Conservation (phyloP, 2,113 vertebrate genomes). For the Charina bottae region DNA sequence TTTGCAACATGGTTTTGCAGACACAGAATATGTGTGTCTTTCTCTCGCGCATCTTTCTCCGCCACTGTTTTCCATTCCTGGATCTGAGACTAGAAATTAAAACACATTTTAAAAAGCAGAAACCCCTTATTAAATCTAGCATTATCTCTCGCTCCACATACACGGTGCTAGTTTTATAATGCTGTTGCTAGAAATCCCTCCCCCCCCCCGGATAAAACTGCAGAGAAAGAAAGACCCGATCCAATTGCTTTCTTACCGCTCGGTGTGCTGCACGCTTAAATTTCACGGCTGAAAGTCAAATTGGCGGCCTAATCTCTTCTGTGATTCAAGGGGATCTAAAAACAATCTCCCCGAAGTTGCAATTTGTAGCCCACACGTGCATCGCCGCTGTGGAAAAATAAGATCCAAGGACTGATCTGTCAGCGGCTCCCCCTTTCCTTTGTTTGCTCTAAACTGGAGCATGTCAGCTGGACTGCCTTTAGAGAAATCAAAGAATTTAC, state of each 20-base stretch:
- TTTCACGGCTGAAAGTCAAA: slow-evolving; percentile 12
- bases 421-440: slow-evolving; percentile 56
- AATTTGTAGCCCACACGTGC: slow-evolving; percentile 32
- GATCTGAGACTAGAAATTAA: slow-evolving; percentile 39
- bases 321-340: background rate
- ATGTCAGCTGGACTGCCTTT: slow-evolving; percentile 66
- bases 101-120: slow-evolving; percentile 48
- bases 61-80: slow-evolving; percentile 17
- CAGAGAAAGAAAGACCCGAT: slow-evolving; percentile 24
- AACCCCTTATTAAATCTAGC: background rate
- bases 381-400: slow-evolving; percentile 24
- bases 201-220: background rate
- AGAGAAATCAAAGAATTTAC: slow-evolving; percentile 66
- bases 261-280: slow-evolving; percentile 32
- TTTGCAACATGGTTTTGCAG: background rate
- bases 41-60: background rate
- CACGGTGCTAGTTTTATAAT: background rate
- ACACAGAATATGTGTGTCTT: background rate
- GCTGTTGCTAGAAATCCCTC: background rate
- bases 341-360: background rate
- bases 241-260: slow-evolving; percentile 29
- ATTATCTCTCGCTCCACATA: background rate
- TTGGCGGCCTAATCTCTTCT: slow-evolving; percentile 46
- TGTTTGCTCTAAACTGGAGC: slow-evolving; percentile 61
- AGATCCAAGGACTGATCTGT: slow-evolving; percentile 40